Evolutionary conservation across 2,888 invertebrate genomes (phyloP).

Genomic region (Didymodactylos carnosus): DNA sequence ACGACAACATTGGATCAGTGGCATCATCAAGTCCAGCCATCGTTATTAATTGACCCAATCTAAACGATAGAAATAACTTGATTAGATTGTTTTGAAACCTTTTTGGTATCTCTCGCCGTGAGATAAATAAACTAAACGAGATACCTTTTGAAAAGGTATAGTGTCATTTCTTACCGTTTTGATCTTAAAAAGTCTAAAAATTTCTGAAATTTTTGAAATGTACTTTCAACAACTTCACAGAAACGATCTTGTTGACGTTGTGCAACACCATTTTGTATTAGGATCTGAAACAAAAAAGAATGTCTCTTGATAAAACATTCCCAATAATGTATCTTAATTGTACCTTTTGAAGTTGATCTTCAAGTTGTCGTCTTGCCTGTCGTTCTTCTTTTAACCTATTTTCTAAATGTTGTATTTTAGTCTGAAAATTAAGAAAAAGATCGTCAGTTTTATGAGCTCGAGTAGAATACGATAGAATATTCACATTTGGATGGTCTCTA

Average conservation of each 20-base stretch:
- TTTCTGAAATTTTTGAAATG: constrained; percentile 31
- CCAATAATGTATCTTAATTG: not conserved
- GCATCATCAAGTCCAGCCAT: constrained; percentile 2
- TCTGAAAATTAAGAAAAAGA: not conserved
- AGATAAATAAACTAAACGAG: no score
- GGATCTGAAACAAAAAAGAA: not conserved
- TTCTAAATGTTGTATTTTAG: not conserved
- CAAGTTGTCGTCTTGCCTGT: not conserved
- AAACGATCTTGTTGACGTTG: not conserved
- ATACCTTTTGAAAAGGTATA: no score
- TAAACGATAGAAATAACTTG: not conserved
- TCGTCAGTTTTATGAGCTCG: no score
- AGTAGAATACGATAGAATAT: no score
- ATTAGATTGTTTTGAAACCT: no score
- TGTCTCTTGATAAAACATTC: not conserved
- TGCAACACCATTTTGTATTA: not conserved
- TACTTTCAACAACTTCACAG: constrained; percentile 26
- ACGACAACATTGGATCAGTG: no score
- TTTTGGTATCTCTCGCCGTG: no score
- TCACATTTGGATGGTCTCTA: not conserved
- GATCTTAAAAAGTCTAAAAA: constrained; percentile 28
- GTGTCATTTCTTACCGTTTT: not conserved
- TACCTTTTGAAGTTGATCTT: not conserved
- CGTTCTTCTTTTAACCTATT: not conserved
- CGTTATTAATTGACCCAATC: not conserved